Evolutionary conservation across 1,140 invertebrate species (phyloP).

Genomic region (Helicoverpa zea): DNA sequence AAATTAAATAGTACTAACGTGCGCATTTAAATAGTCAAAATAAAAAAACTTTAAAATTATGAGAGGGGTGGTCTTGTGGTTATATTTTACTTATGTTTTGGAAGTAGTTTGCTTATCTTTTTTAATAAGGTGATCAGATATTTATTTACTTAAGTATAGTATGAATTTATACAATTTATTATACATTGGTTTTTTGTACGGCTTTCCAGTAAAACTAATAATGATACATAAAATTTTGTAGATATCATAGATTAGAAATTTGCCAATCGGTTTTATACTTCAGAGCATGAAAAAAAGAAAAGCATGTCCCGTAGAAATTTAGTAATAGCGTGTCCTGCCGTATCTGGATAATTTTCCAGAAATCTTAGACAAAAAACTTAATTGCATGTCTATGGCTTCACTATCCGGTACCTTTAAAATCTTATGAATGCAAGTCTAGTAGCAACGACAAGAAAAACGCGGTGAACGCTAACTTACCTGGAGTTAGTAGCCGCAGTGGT

Average conservation of each 20-base stretch:
- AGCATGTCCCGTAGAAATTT: constrained; percentile 76
- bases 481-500: constrained; percentile 2
- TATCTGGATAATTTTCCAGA: constrained; percentile 59
- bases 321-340: constrained; percentile 59
- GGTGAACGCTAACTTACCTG: constrained; percentile 11
- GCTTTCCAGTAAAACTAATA: constrained; percentile 74
- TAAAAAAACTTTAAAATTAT: neutral
- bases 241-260: constrained; percentile 63
- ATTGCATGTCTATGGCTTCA: constrained; percentile 78
- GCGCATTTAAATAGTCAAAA: constrained; percentile 10
- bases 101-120: constrained; percentile 46
- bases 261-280: constrained; percentile 58
- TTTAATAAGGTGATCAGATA: constrained; percentile 35
- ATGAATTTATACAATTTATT: constrained; percentile 69
- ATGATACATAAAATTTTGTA: constrained; percentile 60
- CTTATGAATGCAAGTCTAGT: constrained; percentile 39
- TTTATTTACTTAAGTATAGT: constrained; percentile 36
- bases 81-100: constrained; percentile 33
- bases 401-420: constrained; percentile 46
- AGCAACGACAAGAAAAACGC: constrained; percentile 9
- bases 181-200: constrained; percentile 65
- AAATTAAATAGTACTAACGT: constrained; percentile 26
- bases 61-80: constrained; percentile 47
- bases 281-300: constrained; percentile 73
- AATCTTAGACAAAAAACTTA: constrained; percentile 65